Evolutionary conservation across 1,140 invertebrate species (phyloP), one percentile per base, ranked within the genome.

Genomic region (Drosophila aff.): DNA sequence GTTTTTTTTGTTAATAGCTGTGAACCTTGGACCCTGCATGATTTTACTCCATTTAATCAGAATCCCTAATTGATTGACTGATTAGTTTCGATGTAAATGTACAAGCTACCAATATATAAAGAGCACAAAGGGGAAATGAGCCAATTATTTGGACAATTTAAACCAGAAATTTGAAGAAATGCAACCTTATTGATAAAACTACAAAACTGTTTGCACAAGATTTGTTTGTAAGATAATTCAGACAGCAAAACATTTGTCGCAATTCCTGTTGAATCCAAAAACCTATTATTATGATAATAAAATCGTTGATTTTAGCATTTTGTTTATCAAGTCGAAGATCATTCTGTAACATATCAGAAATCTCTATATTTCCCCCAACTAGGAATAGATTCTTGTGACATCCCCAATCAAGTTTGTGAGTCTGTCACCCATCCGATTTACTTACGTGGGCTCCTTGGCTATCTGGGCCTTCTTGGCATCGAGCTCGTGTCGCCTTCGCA

Each of bases 401-500:
- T 57, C 53, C 53, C 53, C 53, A 57, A 57, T 57, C 40, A 40
- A 40, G 36, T 16, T 16, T 26, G 53, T 21, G 36, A 57, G 33
- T 16, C 16, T n/a, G 41, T 11, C 8, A 33, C 9, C 15, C 23
- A 40, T 53, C 3, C 18, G 13, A 41, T 18, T 55, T 71, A 92
- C 91, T 92, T 72, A 92, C 91, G 91, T 92, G 77, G 91, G 91
- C 52, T 91, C 91, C 82, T 92, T 92, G 78, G 91, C 75, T 60
- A 92, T 94, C 41, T 93, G 91, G 13, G 93, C 80, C 40, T 60
- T 68, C 41, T 93, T 94, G 60, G 94, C 94, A 75, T 95, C 94
- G n/a, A 94, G 73, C 55, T 92, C 91, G 79, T 85, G 92, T n/a
- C 94, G 93, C 38, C 94, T 91, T 28, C 94, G 87, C 81, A 95